A percentile compares a stretch with the other conserved stretches of the same genome.
Evolutionary conservation across 2,113 vertebrate genomes (phyloP).

Genomic region (Stigmatopora argus): DNA sequence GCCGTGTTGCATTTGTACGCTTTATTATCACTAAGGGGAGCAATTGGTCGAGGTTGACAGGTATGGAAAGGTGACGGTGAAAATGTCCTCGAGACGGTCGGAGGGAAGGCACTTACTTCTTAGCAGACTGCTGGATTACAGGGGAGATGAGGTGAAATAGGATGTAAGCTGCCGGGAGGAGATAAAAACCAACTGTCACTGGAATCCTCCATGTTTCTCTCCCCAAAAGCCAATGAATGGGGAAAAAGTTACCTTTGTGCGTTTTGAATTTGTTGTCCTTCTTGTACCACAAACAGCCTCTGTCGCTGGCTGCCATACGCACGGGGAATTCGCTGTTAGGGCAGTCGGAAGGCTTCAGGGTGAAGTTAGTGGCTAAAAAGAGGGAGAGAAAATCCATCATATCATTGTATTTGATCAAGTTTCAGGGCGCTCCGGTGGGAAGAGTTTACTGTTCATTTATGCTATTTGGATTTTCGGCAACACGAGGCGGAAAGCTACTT

Average conservation of each 20-base stretch:
- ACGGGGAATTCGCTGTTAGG: conserved; percentile 85
- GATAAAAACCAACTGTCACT: background rate
- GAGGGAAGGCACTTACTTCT: conserved; percentile 78
- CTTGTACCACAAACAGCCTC: conserved; percentile 91
- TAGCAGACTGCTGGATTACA: conserved; percentile 87
- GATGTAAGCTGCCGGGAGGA: conserved; percentile 77
- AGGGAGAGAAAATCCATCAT: conserved; percentile 3
- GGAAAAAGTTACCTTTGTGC: conserved; percentile 79
- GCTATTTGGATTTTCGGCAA: background rate
- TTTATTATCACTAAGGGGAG: no score
- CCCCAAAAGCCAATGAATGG: background rate
- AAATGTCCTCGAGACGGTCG: background rate
- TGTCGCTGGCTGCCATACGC: conserved; percentile 73
- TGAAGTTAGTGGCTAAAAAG: conserved; percentile 84
- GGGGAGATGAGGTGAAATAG: conserved; percentile 93
- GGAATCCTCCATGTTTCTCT: background rate
- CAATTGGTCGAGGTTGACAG: no score
- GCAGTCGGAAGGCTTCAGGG: conserved; percentile 83
- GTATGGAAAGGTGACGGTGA: background rate
- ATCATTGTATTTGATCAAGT: no score
- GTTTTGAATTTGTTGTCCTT: conserved; percentile 98
- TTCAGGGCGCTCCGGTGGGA: background rate
- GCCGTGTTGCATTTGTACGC: no score
- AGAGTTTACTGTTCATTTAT: conserved; percentile 7
- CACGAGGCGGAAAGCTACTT: background rate